Evolutionary conservation across 2,888 invertebrate species (phyloP).

Genomic region (Lithophane leautieri): DNA sequence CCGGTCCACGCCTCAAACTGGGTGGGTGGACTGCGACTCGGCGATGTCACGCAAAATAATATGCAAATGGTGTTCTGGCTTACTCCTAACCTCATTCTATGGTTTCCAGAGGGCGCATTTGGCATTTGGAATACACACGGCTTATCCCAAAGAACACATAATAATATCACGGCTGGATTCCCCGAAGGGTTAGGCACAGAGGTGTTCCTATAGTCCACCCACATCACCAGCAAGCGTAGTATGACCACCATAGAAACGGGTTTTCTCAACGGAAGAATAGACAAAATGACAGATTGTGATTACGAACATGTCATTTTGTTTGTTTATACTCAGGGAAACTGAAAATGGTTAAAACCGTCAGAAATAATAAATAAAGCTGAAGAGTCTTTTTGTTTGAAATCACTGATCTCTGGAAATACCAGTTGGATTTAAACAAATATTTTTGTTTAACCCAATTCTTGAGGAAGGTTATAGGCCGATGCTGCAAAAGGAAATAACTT

Average conservation of each 20-base stretch:
- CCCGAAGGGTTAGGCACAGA: no score
- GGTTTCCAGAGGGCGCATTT: neutral
- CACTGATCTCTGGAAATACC: neutral
- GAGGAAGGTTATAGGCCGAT: neutral
- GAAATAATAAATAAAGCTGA: neutral
- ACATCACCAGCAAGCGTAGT: no score
- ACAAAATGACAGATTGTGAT: no score
- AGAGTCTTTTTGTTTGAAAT: neutral
- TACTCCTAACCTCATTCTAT: conserved; percentile 7
- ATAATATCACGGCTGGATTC: neutral
- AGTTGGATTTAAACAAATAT: neutral
- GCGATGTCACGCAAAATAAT: conserved; percentile 46
- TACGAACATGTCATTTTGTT: no score
- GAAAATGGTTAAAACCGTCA: neutral
- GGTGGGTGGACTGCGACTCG: conserved; percentile 2
- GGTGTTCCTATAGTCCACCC: neutral
- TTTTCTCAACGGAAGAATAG: no score
- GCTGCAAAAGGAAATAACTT: neutral
- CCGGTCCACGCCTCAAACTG: conserved; percentile 49
- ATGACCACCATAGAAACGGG: no score
- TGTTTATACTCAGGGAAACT: no score
- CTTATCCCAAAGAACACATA: neutral
- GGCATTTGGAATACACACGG: neutral
- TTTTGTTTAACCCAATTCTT: neutral
- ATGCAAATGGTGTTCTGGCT: conserved; percentile 32